Evolutionary conservation across 1,140 invertebrate genomes (phyloP).

Genomic region (Euwallacea fornicatus): DNA sequence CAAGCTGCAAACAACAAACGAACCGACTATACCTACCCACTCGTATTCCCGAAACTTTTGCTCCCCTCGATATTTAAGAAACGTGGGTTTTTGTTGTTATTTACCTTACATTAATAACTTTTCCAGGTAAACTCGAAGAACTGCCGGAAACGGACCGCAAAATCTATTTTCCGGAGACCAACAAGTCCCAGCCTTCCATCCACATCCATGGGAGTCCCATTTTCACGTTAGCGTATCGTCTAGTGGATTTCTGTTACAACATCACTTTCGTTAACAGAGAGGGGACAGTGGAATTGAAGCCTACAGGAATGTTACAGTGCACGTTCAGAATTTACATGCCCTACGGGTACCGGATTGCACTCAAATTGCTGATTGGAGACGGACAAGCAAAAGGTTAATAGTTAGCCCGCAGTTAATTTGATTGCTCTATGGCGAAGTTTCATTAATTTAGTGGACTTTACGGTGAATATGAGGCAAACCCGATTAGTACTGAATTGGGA

Average conservation of each 20-base stretch:
- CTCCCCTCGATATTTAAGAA: no score
- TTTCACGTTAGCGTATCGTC: slow-evolving; percentile 62
- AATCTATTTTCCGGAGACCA: slow-evolving; percentile 58
- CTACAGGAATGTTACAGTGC: slow-evolving; percentile 59
- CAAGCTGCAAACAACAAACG: no score
- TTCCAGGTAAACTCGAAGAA: slow-evolving; percentile 64
- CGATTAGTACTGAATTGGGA: no score
- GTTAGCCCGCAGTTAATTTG: no score
- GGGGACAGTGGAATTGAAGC: slow-evolving; percentile 62
- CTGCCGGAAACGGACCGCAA: slow-evolving; percentile 57
- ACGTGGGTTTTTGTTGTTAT: no score
- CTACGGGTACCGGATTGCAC: slow-evolving; percentile 62
- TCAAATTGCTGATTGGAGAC: slow-evolving; percentile 59
- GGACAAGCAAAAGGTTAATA: not conserved
- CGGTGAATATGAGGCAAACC: no score
- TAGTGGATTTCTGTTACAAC: slow-evolving; percentile 68
- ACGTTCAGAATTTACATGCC: slow-evolving; percentile 66
- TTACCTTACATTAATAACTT: not conserved
- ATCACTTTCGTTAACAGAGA: slow-evolving; percentile 62
- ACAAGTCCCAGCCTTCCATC: slow-evolving; percentile 53
- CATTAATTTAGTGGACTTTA: no score
- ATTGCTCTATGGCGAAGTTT: no score
- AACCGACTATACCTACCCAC: no score
- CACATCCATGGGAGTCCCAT: slow-evolving; percentile 60
- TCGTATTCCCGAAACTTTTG: no score